Base-by-base conservation (phyloP, 2,888 invertebrate genomes). In the Calliphora vomitoria region DNA sequence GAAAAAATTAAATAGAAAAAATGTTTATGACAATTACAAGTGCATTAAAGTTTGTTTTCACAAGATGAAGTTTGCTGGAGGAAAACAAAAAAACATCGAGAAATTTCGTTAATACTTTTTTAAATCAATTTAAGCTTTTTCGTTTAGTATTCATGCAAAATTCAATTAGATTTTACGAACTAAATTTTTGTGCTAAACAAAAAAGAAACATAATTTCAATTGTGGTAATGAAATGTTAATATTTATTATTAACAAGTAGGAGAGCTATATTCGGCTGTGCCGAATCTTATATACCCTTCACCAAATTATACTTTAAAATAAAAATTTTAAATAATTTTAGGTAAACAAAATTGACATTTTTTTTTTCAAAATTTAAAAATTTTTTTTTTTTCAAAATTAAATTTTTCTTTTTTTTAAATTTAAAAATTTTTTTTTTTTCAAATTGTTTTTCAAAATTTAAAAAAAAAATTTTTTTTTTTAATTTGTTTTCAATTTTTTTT, bases 11-110 rank as follows among this genome's bases (percentile, higher is more conserved):
- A 50, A 81, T 25, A 53, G 64, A 41, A 71, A 78, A 80, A 84
- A 78, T 85, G 31, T 85, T 87, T 87, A 85, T 85, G 87, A 85
- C 84, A 87, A 87, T 87, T 85, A 87, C 78, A 85, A 87, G 84
- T 87, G 82, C 87, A 87, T 87, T 84, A 80, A 86, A 86, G 81
- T 78, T 81, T 88, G 25, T 47, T 68, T 72, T 38, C 71, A 11
- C 74, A 66, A 50, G 68, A 69, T 35, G 2, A 85, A 85, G 76
- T 78, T 76, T 68, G 66, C 15, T 15, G 8, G 4, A 11, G 2
- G n/a, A n/a, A n/a, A n/a, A n/a, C n/a, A 25, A 20, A n/a, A 50
- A 50, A 74, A 53, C 68, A 20, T 66, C 13, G 31, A 25, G 64
- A 85, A 75, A 85, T 79, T 79, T 47, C 62, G 18, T 80, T 82